Evolutionary conservation across 2,113 vertebrate species (phyloP).

Genomic region (Ochotona curzoniae): DNA sequence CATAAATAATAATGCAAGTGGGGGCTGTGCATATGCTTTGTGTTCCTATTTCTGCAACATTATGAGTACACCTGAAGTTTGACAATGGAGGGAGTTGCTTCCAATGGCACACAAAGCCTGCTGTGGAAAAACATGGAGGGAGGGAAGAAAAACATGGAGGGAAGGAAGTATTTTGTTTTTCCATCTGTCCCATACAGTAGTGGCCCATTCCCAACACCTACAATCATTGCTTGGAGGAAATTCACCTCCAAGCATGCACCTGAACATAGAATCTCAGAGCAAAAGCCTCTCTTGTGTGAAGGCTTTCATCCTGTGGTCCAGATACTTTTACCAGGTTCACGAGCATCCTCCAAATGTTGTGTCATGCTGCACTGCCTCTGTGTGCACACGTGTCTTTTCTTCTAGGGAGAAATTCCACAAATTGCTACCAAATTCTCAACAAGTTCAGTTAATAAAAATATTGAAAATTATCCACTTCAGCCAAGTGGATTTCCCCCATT

Average conservation of each 20-base stretch:
- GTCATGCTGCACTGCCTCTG: not conserved
- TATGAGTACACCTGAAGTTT: conserved; percentile 61
- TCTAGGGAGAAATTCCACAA: not conserved
- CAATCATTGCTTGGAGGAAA: not conserved
- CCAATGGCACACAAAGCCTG: not conserved
- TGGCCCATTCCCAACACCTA: not conserved
- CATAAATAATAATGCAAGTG: conserved; percentile 38
- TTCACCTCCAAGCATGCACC: not conserved
- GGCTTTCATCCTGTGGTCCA: not conserved
- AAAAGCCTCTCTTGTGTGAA: not conserved
- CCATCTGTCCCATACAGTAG: not conserved
- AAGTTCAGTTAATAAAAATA: not conserved
- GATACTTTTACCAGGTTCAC: not conserved
- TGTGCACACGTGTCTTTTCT: not conserved
- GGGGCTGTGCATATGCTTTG: not conserved
- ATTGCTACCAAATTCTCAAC: conserved; percentile 1
- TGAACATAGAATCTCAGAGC: not conserved
- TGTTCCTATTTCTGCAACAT: conserved; percentile 39
- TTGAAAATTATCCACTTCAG: not conserved
- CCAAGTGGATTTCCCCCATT: not conserved
- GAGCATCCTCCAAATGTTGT: not conserved
- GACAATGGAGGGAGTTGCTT: not conserved
- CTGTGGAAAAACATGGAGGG: not conserved
- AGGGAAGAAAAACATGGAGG: not conserved
- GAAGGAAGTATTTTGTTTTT: not conserved